Base-by-base conservation (phyloP, 2,888 invertebrate genomes). In the Ophion costatus region DNA sequence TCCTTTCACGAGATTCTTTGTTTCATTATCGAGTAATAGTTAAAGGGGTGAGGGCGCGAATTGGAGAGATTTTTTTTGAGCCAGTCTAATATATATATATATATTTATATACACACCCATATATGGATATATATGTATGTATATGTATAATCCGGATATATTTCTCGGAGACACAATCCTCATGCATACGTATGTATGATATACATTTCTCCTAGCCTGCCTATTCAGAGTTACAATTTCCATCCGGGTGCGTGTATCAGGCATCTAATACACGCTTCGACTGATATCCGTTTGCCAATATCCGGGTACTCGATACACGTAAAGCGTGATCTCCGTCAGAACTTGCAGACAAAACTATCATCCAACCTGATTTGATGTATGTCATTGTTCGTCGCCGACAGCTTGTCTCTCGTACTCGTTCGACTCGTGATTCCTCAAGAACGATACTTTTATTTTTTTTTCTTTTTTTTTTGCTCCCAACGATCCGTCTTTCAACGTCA, bases 221-320 rank as follows among this genome's bases (percentile, higher is more conserved):
- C 24, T 42, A n/a, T 59, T 24, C 22, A 24, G 45, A 64, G 56
- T 20, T 57, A 57, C 64, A 57, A 42, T 80, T 66, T 69, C 22
- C 71, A 80, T 56, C 57, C 64, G 57, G 73, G 71, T 3, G 64
- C n/a, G 66, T 42, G 38, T 51, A 76, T 71, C 45, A 61, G 24
- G 78, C 67, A 45, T 76, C 66, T 76, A 17, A 56, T 76, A 69
- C 67, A 67, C 33, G 59, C 61, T 45, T 38, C 38, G 22, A 7
- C 69, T 74, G 45, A 75, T 83, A 83, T 79, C 74, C 79, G 74
- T n/a, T 74, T 83, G 83, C 29, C 83, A 83, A 83, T 79, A 77
- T 82, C 61, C 38, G 29, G 77, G 22, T 22, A 20, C 38, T 24
- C 67, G 59, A 73, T 73, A 74, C 67, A 73, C 20, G 61, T 67